These are phyloP conservation scores for Dinothrombium tinctorium DNA, from an alignment of 1,140 invertebrate genomes.

Conservation along the genomic window DNA sequence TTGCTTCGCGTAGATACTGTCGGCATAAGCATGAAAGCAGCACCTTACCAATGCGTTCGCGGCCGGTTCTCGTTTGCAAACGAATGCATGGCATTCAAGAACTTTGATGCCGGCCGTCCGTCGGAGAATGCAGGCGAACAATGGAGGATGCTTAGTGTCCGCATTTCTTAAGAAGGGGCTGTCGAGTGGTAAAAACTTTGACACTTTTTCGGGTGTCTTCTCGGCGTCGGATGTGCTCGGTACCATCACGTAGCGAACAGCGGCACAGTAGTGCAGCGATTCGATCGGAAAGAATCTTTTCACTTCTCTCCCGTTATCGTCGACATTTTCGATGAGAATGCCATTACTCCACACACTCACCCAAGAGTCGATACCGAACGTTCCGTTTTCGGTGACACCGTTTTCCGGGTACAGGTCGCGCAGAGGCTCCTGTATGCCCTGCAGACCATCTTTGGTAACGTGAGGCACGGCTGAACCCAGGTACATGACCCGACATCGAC, in stretches of 20 bases:
- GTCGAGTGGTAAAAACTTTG: conserved; percentile 81
- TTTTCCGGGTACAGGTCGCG: conserved; percentile 84
- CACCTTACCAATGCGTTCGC: conserved; percentile 77
- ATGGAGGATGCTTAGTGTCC: conserved; percentile 62
- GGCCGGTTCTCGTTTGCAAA: conserved; percentile 82
- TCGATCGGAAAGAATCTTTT: conserved; percentile 93
- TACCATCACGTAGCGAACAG: conserved; percentile 53
- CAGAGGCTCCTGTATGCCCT: conserved; percentile 90
- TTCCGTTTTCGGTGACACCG: conserved; percentile 25
- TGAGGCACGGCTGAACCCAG: conserved; percentile 89
- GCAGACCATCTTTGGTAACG: conserved; percentile 85
- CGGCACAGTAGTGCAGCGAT: conserved; percentile 87
- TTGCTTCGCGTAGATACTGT: conserved; percentile 62
- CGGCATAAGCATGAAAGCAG: conserved; percentile 83
- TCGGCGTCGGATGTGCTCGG: conserved; percentile 22
- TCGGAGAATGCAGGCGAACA: conserved; percentile 86
- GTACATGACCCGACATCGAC: conserved; percentile 88
- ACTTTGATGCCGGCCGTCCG: conserved; percentile 94
- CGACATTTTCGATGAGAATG: conserved; percentile 80
- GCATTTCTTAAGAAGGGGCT: conserved; percentile 72
- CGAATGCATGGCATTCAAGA: conserved; percentile 94
- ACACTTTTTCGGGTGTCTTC: conserved; percentile 25
- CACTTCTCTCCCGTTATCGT: conserved; percentile 78
- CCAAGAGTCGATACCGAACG: conserved; percentile 74
- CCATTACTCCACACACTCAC: conserved; percentile 91